Base-by-base conservation (phyloP, 2,797 vertebrate genomes). In the Myotis daubentonii region DNA sequence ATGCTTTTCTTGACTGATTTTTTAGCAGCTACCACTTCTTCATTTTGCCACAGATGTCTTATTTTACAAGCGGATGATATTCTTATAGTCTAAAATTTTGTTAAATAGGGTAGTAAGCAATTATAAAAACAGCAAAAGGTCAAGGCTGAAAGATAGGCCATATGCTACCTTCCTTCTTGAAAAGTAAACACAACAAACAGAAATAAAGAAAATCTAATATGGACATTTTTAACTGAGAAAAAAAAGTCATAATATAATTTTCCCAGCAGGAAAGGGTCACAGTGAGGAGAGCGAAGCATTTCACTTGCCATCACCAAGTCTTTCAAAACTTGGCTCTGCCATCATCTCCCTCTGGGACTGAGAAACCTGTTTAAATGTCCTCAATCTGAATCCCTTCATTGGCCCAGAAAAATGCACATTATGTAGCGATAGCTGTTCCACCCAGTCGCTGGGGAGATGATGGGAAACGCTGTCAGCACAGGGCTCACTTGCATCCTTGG, bases 181-280 rank as follows among this genome's bases (percentile, higher is more conserved):
- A 80, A 89, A 90, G 60, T 65, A 79, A 89, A 90, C 7, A 49
- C 22, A 72, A 36, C 6, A 30, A 91, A 55, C 44, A 87, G 30
- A 95, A 97, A n/a, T 38, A 76, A 96, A 76, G 38, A 79, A 95
- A 90, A 83, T 62, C 15, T 36, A 60, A 65, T 15, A 44, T 41
- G 49, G 33, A 84, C n/a, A 51, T 72, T 89, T 81, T 81, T 30
- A 62, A 87, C 16, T 84, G 41, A 89, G 91, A 96, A 90, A 19
- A 53, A 93, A 87, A 94, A 16, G 16, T 66, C n/a, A 47, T 49
- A 36, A 36, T 2, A 41, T 76, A 84, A 93, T 68, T 74, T 80
- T 44, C 79, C 74, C 49, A 30, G 41, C 10, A 93, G 74, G 36
- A 89, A 87, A 86, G 72, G 44, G 53, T 38, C 22, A 11, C 33